Base-by-base conservation (phyloP, 53 echinoderm and acorn worm genomes). In the Holothuria leucospilota region DNA sequence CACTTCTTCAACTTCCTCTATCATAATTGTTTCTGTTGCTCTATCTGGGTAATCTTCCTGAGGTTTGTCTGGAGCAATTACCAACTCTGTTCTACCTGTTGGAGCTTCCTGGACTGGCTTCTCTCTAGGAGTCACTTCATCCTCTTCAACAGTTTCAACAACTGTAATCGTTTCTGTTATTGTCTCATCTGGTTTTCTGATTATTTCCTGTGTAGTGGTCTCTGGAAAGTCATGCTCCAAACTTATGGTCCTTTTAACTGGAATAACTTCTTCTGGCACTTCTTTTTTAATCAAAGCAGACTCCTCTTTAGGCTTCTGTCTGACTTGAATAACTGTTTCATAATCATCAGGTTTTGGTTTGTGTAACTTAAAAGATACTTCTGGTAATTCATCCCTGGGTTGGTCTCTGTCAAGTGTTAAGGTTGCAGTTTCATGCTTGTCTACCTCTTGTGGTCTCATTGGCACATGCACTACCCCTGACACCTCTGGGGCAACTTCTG, bases 11-110 rank as follows among this genome's bases (percentile, higher is more conserved):
- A 49, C 49, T 13, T 9, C 6, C 49, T 49, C 49, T 49, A 49
- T 49, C 9, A 6, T 49, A 13, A 49, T 49, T 49, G 63, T 60
- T 23, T 2, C 62, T 49, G 66, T 25, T 29, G 15, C 29, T 25
- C 29, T 29, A 0, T 66, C 49, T n/a, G 18, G 70, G 26, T 71
- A 8, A 20, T 80, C 56, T 23, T 86, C 85, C 81, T 92, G 87
- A 82, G 63, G 82, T 69, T 56, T 69, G 69, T 78, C 41, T 27
- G 20, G 77, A 62, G 77, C 77, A 86, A 86, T 62, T 41, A 77
- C 64, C 25, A 78, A 51, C 39, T 85, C 40, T 39, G 89, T 51
- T 46, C 66, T 68, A 30, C 69, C 30, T 11, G 49, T 49, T 49
- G 49, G 49, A 49, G 49, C 49, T 49, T 49, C 49, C 49, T 49